Conservation (phyloP, 2,113 vertebrate species). For the Stictonetta naevosa region DNA sequence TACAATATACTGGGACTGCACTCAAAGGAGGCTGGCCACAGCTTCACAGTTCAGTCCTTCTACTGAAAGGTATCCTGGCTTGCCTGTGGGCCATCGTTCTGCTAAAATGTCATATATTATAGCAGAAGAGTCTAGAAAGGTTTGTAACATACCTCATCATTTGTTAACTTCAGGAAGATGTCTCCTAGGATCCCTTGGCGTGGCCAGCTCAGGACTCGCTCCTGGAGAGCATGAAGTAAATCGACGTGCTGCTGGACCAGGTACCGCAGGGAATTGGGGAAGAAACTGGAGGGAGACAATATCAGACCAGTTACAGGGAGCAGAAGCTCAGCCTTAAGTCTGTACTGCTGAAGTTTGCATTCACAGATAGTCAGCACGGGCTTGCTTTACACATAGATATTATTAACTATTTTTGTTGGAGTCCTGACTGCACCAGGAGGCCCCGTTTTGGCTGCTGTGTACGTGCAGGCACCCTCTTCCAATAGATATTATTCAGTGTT, state of each 20-base stretch:
- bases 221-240: conserved; percentile 92
- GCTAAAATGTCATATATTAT: not conserved
- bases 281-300: conserved; percentile 79
- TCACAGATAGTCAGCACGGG: not conserved
- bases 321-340: not conserved
- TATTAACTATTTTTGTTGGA: not conserved
- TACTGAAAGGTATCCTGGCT: accelerated
- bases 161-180: conserved; percentile 93
- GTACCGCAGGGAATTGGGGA: conserved; percentile 92
- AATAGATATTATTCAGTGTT: not conserved
- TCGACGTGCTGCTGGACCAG: conserved; percentile 96
- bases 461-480: not conserved
- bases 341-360: not conserved
- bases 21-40: not conserved
- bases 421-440: not conserved
- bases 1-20: not conserved
- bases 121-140: not conserved
- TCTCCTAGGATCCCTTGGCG: conserved; percentile 96
- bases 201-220: conserved; percentile 91
- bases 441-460: not conserved
- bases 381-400: not conserved
- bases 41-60: not conserved
- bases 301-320: conserved; percentile 22
- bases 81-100: not conserved
- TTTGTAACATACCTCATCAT: conserved; percentile 86